phyloP scores from a whole-genome alignment of 2,113 vertebrate genomes.

The Scomber colias region DNA sequence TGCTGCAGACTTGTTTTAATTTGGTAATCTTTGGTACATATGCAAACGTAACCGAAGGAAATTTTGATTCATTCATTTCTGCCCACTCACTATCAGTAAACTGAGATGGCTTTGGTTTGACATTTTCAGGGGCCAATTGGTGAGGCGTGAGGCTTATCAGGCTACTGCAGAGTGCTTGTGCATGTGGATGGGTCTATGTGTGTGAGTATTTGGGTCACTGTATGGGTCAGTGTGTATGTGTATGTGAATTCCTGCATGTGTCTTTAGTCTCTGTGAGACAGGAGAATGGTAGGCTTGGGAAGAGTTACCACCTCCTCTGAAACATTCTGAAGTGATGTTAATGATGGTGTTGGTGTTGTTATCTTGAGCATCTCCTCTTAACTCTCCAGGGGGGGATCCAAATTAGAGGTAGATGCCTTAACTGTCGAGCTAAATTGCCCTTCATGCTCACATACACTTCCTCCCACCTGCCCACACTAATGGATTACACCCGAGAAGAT shows the following conservation, averaged over 20 bases:
- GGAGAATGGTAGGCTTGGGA: constrained; percentile 26
- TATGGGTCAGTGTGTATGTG: constrained; percentile 15
- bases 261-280: constrained; percentile 44
- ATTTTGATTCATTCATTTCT: constrained; percentile 54
- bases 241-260: constrained; percentile 23
- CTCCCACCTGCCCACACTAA: constrained; percentile 49
- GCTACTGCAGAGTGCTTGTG: constrained; percentile 52
- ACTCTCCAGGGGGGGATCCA: constrained; percentile 66
- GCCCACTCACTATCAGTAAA: constrained; percentile 56
- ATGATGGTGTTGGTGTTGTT: constrained; percentile 72
- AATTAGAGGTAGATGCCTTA: constrained; percentile 68
- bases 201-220: constrained; percentile 12
- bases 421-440: constrained; percentile 66
- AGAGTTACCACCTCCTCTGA: constrained; percentile 32
- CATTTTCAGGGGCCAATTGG: constrained; percentile 75
- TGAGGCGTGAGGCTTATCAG: constrained; percentile 73
- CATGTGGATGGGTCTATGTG: constrained; percentile 17
- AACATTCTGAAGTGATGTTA: constrained; percentile 71
- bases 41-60: constrained; percentile 54
- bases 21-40: constrained; percentile 53
- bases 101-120: constrained; percentile 61
- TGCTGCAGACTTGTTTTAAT: constrained; percentile 63
- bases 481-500: neutral
- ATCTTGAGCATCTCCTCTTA: constrained; percentile 70
- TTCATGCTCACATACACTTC: constrained; percentile 46